phyloP scores from a whole-genome alignment of 2,797 vertebrate species.

The Acipenser transmontanus region DNA sequence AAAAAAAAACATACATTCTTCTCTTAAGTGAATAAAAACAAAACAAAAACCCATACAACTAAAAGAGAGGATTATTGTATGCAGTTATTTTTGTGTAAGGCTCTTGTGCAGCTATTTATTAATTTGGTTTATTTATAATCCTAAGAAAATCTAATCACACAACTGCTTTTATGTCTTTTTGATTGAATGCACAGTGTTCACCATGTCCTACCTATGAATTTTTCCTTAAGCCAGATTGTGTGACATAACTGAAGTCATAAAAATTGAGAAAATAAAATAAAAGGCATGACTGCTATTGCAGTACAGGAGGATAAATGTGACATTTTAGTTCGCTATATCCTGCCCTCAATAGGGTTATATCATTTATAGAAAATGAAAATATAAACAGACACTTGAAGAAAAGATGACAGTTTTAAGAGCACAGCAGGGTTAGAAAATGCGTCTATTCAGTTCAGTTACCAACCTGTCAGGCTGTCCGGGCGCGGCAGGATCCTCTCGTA shows the following conservation, averaged over 20 bases:
- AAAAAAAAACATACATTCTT: too few species aligned
- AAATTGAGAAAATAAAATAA: background rate
- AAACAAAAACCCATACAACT: too few species aligned
- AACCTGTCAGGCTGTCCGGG: slow-evolving; percentile 89
- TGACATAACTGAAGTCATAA: background rate
- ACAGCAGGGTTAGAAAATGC: background rate
- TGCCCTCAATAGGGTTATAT: slow-evolving; percentile 6
- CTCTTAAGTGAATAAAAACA: background rate
- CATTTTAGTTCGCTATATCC: slow-evolving; percentile 6
- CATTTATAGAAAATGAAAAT: background rate
- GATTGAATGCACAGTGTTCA: background rate
- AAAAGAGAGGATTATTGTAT: too few species aligned
- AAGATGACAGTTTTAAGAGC: background rate
- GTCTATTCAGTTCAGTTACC: slow-evolving; percentile 24
- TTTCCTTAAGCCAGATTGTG: background rate
- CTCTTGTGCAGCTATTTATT: too few species aligned
- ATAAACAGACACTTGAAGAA: background rate
- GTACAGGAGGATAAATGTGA: background rate
- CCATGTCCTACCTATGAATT: background rate
- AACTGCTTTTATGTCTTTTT: too few species aligned
- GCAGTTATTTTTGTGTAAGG: too few species aligned
- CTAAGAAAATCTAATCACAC: too few species aligned
- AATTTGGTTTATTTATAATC: too few species aligned
- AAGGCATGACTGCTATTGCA: background rate
- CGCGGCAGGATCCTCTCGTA: slow-evolving; percentile 81